These are phyloP conservation scores for Hyperopisus bebe DNA, from an alignment of 2,113 vertebrate genomes.

Conservation along the genomic window DNA sequence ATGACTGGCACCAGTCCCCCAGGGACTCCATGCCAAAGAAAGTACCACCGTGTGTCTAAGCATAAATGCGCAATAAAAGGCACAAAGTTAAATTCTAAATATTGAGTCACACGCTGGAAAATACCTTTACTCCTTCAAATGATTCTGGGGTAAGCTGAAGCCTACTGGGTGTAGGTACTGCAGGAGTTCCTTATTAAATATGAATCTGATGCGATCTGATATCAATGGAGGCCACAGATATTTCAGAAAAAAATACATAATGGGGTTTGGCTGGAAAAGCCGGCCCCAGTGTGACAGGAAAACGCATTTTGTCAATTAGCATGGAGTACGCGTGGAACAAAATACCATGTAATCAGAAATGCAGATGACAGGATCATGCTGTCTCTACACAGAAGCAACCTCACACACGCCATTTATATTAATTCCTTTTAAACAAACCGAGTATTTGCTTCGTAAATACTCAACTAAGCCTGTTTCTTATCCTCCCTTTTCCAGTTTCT, in stretches of 20 bases:
- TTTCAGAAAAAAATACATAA: neutral
- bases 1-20: neutral
- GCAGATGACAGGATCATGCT: neutral
- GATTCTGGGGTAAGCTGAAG: neutral
- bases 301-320: neutral
- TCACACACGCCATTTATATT: neutral
- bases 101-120: neutral
- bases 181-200: neutral
- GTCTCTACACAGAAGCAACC: neutral
- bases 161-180: neutral
- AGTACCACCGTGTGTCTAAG: neutral
- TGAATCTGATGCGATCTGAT: neutral
- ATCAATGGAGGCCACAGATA: neutral
- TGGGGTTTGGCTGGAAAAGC: neutral
- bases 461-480: neutral
- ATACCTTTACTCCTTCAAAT: neutral
- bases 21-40: neutral
- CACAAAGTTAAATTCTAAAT: neutral
- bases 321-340: neutral
- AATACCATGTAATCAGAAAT: neutral
- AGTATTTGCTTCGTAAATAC: neutral
- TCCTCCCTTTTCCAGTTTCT: neutral
- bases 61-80: neutral
- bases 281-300: neutral
- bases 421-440: neutral